Percentiles rank a stretch among this genome's conserved stretches.
These are phyloP conservation scores for Sandelia bainsii DNA, from an alignment of 2,797 vertebrate species.

Conservation along the genomic window DNA sequence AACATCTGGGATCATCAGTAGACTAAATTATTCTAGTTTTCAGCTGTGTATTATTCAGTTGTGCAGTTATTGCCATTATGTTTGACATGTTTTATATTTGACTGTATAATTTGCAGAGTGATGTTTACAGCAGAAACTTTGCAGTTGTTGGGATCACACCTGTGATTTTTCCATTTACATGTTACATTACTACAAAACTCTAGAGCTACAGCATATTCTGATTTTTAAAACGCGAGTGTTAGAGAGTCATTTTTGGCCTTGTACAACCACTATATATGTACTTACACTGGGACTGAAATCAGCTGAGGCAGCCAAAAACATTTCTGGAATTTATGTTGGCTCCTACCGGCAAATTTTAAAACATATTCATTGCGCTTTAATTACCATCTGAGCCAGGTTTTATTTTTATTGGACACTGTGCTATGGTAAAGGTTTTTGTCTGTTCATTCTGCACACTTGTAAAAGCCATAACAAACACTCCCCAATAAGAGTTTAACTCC, in stretches of 20 bases:
- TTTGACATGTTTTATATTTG: background rate
- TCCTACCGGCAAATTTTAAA: slow-evolving; percentile 40
- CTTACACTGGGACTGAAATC: slow-evolving; percentile 27
- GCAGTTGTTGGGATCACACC: background rate
- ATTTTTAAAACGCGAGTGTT: slow-evolving; percentile 5
- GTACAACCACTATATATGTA: background rate
- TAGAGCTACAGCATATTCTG: background rate
- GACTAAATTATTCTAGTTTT: no score
- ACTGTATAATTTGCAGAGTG: background rate
- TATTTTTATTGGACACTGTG: slow-evolving; percentile 39
- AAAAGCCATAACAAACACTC: slow-evolving; percentile 33
- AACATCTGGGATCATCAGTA: background rate
- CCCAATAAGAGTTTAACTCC: slow-evolving; percentile 6
- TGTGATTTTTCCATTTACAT: background rate
- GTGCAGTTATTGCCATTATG: no score
- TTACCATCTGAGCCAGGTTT: slow-evolving; percentile 26
- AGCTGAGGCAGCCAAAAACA: background rate
- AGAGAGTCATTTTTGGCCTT: background rate
- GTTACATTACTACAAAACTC: background rate
- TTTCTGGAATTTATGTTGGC: slow-evolving; percentile 30
- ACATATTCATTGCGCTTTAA: slow-evolving; percentile 37
- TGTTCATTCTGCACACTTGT: slow-evolving; percentile 43
- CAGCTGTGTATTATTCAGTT: no score
- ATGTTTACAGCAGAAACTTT: background rate
- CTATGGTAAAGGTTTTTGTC: slow-evolving; percentile 17